Evolutionary conservation across 1,140 invertebrate genomes (phyloP), one percentile per base, ranked within the genome.

Genomic region (Drosophila guanche): DNA sequence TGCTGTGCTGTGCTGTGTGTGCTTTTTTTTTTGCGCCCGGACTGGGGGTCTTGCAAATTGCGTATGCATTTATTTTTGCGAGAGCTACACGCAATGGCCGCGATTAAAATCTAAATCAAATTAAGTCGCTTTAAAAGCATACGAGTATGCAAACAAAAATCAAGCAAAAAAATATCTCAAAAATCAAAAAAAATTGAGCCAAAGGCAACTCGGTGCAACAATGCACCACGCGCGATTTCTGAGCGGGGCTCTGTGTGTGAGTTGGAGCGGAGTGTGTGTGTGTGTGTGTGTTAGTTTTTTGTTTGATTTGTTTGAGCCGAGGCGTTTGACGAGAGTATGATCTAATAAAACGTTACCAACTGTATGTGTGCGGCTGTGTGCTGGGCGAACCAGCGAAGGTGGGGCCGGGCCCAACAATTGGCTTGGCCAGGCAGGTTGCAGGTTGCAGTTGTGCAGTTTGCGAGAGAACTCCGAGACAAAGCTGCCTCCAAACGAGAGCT

Each of bases 21-120:
- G 10, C 2, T 23, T 54, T 63, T 53, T 61, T 57, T 47, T 63
- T 33, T 45, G 37, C 37, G 16, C 16, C 16, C 48, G 7, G 33
- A 4, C 33, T 37, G 40, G 60, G 55, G 51, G 41, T 45, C 68
- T 51, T 52, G 72, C 76, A 72, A 71, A 67, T 85, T 79, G 80
- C 71, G 76, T 65, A 83, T 83, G 71, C 46, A 80, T 76, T 76
- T 71, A 58, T 70, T 63, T 78, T 76, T 74, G 60, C 41, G 27
- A 50, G 22, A 69, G 69, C 63, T 62, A 86, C 81, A 85, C 81
- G 81, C 81, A 85, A 85, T 65, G 77, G 47, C 63, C 48, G 83
- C 81, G 81, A 86, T 85, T 81, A 78, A 86, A 86, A 86, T 86
- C 77, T 86, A 85, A 85, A 85, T 86, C 81, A 85, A 85, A 86